phyloP scores from a whole-genome alignment of 1,140 invertebrate species.

The Oscheius sp. region DNA sequence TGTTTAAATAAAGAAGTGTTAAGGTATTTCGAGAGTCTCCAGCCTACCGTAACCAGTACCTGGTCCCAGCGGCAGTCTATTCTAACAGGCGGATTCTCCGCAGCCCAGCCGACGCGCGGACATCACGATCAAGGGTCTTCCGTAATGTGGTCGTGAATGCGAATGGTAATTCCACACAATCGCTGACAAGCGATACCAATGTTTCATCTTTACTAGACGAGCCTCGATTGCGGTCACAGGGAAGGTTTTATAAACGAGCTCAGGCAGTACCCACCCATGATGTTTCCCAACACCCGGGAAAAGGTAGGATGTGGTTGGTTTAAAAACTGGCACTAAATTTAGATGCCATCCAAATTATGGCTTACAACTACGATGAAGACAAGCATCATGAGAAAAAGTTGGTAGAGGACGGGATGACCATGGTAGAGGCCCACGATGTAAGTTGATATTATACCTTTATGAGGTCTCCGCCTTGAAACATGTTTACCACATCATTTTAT shows the following conservation, averaged over 20 bases:
- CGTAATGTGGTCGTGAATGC: neutral
- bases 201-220: neutral
- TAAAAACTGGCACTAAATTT: neutral
- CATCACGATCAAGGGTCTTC: neutral
- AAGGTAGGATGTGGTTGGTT: neutral
- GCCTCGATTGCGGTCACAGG: neutral
- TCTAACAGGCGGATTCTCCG: neutral
- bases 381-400: conserved; percentile 4
- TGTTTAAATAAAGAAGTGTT: too few relatives aligned
- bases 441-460: too few relatives aligned
- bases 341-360: neutral
- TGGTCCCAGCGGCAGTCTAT: neutral
- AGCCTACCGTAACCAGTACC: neutral
- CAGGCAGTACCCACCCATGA: neutral
- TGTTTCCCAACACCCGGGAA: neutral
- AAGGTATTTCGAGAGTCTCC: neutral
- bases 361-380: neutral
- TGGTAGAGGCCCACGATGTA: neutral
- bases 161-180: neutral
- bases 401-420: neutral
- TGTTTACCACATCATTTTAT: neutral
- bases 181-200: too few relatives aligned
- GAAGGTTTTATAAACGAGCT: conserved; percentile 4
- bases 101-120: neutral
- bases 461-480: neutral